Evolutionary conservation across 1,140 invertebrate genomes (phyloP).

Genomic region (Plutomurus gul): DNA sequence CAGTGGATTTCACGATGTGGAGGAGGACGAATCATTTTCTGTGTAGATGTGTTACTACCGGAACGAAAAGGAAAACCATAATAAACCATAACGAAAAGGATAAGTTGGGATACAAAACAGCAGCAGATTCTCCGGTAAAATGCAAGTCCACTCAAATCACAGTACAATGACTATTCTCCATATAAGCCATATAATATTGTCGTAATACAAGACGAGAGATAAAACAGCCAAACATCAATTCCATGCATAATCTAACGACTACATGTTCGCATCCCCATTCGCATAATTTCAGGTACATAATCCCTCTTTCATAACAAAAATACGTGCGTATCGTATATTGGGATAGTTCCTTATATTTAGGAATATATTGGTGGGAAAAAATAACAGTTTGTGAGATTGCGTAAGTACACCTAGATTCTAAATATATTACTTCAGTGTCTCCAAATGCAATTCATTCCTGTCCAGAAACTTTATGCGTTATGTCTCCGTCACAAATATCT

Average conservation of each 20-base stretch:
- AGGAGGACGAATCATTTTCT: not conserved
- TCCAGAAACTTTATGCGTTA: not conserved
- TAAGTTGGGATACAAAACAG: conserved; percentile 3
- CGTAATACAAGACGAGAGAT: no score
- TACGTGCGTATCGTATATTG: no score
- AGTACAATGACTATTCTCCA: no score
- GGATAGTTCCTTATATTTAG: no score
- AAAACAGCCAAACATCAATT: no score
- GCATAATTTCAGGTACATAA: no score
- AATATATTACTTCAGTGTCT: not conserved
- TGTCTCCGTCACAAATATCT: not conserved
- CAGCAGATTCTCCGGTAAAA: conserved; percentile 9
- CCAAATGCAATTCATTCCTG: not conserved
- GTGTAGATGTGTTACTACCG: not conserved
- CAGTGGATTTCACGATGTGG: not conserved
- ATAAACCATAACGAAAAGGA: conserved; percentile 23
- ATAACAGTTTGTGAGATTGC: not conserved
- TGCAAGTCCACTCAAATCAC: no score
- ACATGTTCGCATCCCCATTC: no score
- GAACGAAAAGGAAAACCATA: conserved; percentile 23
- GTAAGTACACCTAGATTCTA: not conserved
- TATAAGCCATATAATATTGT: no score
- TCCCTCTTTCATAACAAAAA: no score
- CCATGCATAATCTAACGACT: no score
- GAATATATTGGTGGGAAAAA: no score